Evolutionary conservation across 2,888 invertebrate genomes (phyloP).

Genomic region (Noctua janthe): DNA sequence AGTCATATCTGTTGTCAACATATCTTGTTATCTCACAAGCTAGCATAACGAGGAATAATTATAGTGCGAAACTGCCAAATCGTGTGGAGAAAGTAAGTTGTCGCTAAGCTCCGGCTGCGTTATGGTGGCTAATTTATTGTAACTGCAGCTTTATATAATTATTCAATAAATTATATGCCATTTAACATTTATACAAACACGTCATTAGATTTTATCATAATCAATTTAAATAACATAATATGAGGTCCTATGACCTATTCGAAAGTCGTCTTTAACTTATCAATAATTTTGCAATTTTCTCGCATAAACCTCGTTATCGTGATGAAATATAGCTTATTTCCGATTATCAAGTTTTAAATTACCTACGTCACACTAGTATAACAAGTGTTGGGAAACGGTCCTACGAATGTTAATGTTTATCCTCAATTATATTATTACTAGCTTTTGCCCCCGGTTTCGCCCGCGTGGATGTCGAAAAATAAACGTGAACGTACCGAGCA

Average conservation of each 20-base stretch:
- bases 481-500: too few species aligned
- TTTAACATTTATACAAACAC: not conserved
- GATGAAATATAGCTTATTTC: slow-evolving; percentile 35
- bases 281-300: slow-evolving; percentile 29
- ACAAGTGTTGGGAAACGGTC: slow-evolving; percentile 40
- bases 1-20: not conserved
- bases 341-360: slow-evolving; percentile 16
- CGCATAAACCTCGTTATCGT: slow-evolving; percentile 15
- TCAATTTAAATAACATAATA: slow-evolving; percentile 43
- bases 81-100: slow-evolving; percentile 67
- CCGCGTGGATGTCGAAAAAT: too few species aligned
- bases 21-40: slow-evolving; percentile 19
- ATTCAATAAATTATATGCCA: slow-evolving; percentile 17
- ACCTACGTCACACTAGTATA: slow-evolving; percentile 22
- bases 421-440: slow-evolving; percentile 19
- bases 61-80: slow-evolving; percentile 54
- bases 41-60: slow-evolving; percentile 24
- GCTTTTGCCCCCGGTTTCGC: too few species aligned
- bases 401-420: slow-evolving; percentile 17
- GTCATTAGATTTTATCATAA: slow-evolving; percentile 27
- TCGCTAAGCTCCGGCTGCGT: slow-evolving; percentile 13
- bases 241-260: slow-evolving; percentile 31
- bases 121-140: slow-evolving; percentile 29
- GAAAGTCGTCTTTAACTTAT: slow-evolving; percentile 30
- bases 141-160: slow-evolving; percentile 35